Base-by-base conservation (phyloP, 1,140 invertebrate species). In the Brachionus manjavacas region DNA sequence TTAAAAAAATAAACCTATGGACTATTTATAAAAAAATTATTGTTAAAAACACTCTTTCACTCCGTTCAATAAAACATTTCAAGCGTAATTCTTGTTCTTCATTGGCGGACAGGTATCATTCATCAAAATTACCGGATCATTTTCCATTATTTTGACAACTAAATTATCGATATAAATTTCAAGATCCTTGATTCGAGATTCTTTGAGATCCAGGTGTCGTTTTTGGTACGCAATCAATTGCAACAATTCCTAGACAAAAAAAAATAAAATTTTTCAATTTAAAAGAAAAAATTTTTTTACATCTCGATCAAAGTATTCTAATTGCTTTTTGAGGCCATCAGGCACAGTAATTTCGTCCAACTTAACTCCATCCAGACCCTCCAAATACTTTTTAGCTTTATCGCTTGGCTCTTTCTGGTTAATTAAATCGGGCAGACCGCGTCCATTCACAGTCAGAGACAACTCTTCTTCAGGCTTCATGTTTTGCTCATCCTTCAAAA, bases 91-190 rank as follows among this genome's bases (percentile, higher is more conserved):
- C 12, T 49, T 76, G 52, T 76, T 76, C 31, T 76, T 76, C 7
- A 76, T 3, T 25, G 43, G 43, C 9, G 41, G 41, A 76, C 72
- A 72, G 8, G 31, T 28, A n/a, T 52, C 23, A 25, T 60, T 81
- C 79, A 81, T 81, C 14, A 81, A 81, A 43, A 83, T 83, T 16
- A 60, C 23, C 52, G 81, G 81, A n/a, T 68, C 60, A 12, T 31
- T 68, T 68, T 83, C 81, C 28, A 83, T 23, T 25, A 83, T 83
- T 83, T 70, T 83, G 46, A 83, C 81, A 3, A 83, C n/a, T 52
- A 83, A 72, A 72, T 68, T 83, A 72, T 83, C 81, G 9, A 68
- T 83, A 43, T 83, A 83, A 72, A 70, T 83, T 55, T 83, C 81
- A 52, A 83, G 60, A 72, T 83, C 81, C 70, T 83, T 83, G 60